Percentiles rank a stretch among this genome's conserved stretches.
Conservation (phyloP, 2,113 vertebrate species). For the Telmatochromis brichardi region DNA sequence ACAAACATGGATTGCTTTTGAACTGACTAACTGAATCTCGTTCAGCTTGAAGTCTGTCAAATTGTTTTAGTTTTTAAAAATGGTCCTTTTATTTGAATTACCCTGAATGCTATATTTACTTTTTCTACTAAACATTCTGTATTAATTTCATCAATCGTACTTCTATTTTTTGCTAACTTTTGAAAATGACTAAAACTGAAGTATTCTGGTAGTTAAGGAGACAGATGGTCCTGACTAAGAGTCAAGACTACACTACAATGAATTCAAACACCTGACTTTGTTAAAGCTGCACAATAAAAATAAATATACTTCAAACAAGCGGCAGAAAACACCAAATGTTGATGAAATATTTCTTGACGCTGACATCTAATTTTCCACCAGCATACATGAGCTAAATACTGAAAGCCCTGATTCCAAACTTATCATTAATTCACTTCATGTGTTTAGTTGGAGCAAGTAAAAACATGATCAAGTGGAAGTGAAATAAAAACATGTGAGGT, state of each 20-base stretch:
- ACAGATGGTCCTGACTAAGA: neutral
- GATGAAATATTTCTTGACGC: neutral
- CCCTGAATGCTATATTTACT: neutral
- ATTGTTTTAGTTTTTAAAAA: accelerated
- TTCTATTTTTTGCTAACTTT: neutral
- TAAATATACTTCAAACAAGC: neutral
- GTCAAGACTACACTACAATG: neutral
- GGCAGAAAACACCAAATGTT: neutral
- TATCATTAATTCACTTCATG: neutral
- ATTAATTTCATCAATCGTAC: neutral
- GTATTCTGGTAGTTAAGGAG: neutral
- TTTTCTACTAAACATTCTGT: neutral
- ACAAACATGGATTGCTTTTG: neutral
- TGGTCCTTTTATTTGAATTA: neutral
- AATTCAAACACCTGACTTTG: neutral
- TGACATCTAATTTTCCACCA: neutral
- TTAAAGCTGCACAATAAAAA: neutral
- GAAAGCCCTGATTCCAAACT: neutral
- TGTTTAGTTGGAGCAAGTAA: neutral
- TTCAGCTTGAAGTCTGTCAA: neutral
- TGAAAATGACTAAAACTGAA: neutral
- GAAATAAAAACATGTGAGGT: neutral
- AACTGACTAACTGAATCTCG: accelerated
- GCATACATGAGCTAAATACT: neutral
- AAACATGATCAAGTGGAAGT: neutral